A percentile compares a stretch with the other conserved stretches of the same genome.
phyloP scores from a whole-genome alignment of 2,888 invertebrate genomes.

The Mimumesa dahlbomi region DNA sequence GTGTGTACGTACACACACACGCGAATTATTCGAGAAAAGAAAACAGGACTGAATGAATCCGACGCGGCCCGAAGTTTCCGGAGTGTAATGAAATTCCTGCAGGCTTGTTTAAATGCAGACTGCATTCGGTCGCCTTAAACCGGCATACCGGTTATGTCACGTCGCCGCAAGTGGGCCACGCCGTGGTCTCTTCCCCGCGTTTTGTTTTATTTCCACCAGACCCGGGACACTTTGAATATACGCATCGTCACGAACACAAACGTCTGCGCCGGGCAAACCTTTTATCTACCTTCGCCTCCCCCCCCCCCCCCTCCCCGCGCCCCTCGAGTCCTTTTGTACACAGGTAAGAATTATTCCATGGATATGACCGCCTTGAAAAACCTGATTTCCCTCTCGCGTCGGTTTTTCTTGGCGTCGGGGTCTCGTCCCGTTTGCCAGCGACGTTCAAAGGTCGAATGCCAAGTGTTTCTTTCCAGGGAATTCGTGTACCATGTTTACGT shows the following conservation, averaged over 20 bases:
- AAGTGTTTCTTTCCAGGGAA: slow-evolving; percentile 15
- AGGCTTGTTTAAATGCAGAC: slow-evolving; percentile 46
- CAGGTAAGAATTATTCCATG: slow-evolving; percentile 28
- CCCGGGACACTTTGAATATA: slow-evolving; percentile 15
- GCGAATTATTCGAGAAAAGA: neutral
- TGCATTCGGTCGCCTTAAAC: slow-evolving; percentile 38
- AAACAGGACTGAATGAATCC: slow-evolving; percentile 4
- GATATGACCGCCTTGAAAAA: slow-evolving; percentile 36
- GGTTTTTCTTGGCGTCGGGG: slow-evolving; percentile 12
- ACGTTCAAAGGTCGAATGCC: slow-evolving; percentile 35
- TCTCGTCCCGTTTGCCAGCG: slow-evolving; percentile 11
- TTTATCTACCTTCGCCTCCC: slow-evolving; percentile 29
- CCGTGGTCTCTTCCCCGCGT: slow-evolving; percentile 23
- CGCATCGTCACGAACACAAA: slow-evolving; percentile 25
- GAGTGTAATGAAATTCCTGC: slow-evolving; percentile 10
- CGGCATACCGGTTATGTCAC: slow-evolving; percentile 64
- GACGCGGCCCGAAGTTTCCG: neutral
- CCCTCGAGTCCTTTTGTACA: slow-evolving; percentile 16
- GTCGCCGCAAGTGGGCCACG: slow-evolving; percentile 65
- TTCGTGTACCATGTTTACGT: too few relatives aligned
- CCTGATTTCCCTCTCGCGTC: slow-evolving; percentile 46
- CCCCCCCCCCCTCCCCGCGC: slow-evolving; percentile 1
- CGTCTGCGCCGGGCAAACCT: slow-evolving; percentile 12
- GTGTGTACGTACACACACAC: too few relatives aligned
- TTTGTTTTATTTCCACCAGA: slow-evolving; percentile 29